These are phyloP conservation scores for Sardinella longiceps DNA, from an alignment of 2,797 vertebrate genomes.

Conservation along the genomic window DNA sequence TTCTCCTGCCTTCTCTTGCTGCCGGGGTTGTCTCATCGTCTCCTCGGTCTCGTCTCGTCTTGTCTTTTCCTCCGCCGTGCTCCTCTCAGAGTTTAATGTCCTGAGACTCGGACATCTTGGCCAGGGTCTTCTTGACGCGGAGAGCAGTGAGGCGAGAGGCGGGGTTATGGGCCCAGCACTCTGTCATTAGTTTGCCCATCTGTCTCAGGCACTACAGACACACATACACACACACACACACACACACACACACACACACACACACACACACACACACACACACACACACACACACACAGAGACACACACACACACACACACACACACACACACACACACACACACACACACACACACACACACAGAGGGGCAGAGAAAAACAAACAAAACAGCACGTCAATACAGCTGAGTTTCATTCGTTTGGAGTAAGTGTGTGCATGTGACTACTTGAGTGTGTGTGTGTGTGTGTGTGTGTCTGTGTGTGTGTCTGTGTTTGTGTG, in stretches of 20 bases:
- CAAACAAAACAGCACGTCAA: neutral
- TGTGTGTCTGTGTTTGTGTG: neutral
- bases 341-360: no score
- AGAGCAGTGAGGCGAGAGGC: conserved; percentile 92
- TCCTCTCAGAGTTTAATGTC: conserved; percentile 92
- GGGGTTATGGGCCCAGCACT: conserved; percentile 95
- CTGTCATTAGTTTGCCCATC: conserved; percentile 96
- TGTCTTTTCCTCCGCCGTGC: neutral
- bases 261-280: no score
- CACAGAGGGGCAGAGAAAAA: neutral
- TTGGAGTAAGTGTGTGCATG: neutral
- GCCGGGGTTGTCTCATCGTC: neutral
- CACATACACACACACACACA: conserved; percentile 24
- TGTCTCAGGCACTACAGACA: conserved; percentile 86
- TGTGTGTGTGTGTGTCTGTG: neutral
- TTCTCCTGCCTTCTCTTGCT: neutral
- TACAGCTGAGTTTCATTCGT: neutral
- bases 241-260: no score
- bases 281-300: no score
- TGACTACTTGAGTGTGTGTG: neutral
- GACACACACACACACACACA: no score
- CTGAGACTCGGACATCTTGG: conserved; percentile 98
- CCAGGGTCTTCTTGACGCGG: conserved; percentile 95
- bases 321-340: no score
- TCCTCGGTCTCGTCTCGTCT: no score